Evolutionary conservation across 2,113 vertebrate genomes (phyloP).

Genomic region (Chaetorhynchus papuensis): DNA sequence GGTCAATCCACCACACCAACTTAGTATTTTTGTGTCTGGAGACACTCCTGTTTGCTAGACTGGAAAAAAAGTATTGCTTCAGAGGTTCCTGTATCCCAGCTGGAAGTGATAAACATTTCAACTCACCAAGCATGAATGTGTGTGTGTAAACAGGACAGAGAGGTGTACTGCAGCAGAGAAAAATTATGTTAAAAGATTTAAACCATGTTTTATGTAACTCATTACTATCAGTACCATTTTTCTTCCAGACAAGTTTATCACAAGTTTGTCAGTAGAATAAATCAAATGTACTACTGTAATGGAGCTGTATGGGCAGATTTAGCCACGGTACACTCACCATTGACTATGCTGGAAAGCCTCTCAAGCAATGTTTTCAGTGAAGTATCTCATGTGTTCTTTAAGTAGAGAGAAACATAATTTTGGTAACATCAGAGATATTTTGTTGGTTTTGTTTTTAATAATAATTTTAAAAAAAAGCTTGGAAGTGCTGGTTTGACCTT

Average conservation of each 20-base stretch:
- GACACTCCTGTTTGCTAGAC: not conserved
- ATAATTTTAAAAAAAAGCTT: not conserved
- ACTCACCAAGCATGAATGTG: not conserved
- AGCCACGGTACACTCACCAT: not conserved
- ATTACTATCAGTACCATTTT: not conserved
- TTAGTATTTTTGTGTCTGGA: not conserved
- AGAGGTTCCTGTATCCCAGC: not conserved
- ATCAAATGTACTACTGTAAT: not conserved
- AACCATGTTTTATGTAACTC: not conserved
- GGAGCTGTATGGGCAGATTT: not conserved
- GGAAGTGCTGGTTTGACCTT: not conserved
- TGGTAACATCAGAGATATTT: not conserved
- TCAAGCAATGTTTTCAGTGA: not conserved
- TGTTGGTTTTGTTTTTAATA: not conserved
- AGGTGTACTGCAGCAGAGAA: not conserved
- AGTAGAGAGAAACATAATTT: not conserved
- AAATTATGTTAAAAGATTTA: not conserved
- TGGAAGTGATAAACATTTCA: not conserved
- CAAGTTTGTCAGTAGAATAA: not conserved
- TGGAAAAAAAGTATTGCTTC: not conserved
- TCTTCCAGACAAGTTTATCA: not conserved
- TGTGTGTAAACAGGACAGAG: not conserved
- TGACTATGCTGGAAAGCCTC: not conserved
- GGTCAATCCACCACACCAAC: not conserved
- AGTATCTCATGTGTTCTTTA: not conserved